Conservation (phyloP, 2,888 invertebrate genomes). For the Troides helena region DNA sequence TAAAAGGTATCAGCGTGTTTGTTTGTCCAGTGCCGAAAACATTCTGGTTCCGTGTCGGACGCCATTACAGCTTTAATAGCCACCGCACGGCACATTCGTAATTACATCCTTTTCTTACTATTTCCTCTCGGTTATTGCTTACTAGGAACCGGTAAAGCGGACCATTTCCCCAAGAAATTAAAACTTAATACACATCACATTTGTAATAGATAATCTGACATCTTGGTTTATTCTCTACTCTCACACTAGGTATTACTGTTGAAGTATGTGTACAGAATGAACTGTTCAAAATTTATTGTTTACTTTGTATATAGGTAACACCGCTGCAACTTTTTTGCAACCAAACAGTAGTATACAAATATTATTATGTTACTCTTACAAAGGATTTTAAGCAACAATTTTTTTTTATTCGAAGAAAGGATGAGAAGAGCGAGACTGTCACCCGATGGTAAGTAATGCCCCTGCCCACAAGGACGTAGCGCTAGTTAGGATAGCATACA, state of each 20-base stretch:
- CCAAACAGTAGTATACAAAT: no score
- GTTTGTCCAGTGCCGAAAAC: slow-evolving; percentile 34
- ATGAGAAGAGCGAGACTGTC: no score
- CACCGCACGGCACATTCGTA: slow-evolving; percentile 33
- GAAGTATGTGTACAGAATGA: no score
- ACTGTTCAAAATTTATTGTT: no score
- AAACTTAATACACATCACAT: background rate
- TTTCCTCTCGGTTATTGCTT: slow-evolving; percentile 19
- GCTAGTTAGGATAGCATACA: no score
- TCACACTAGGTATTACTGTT: background rate
- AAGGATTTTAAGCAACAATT: no score
- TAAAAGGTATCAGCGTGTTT: slow-evolving; percentile 30
- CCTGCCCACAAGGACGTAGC: no score
- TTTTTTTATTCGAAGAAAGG: no score
- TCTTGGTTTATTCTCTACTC: background rate
- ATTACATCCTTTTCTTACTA: slow-evolving; percentile 22
- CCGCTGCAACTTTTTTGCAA: no score
- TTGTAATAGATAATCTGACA: background rate
- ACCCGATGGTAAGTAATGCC: no score
- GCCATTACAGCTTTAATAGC: slow-evolving; percentile 36
- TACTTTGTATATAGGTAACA: no score
- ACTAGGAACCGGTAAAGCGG: background rate
- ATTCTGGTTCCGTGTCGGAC: slow-evolving; percentile 27
- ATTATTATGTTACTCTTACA: no score
- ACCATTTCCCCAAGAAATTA: background rate